Evolutionary conservation across 2,888 invertebrate genomes (phyloP), one percentile per base, ranked within the genome.

Genomic region (Ptilodon capucinus): DNA sequence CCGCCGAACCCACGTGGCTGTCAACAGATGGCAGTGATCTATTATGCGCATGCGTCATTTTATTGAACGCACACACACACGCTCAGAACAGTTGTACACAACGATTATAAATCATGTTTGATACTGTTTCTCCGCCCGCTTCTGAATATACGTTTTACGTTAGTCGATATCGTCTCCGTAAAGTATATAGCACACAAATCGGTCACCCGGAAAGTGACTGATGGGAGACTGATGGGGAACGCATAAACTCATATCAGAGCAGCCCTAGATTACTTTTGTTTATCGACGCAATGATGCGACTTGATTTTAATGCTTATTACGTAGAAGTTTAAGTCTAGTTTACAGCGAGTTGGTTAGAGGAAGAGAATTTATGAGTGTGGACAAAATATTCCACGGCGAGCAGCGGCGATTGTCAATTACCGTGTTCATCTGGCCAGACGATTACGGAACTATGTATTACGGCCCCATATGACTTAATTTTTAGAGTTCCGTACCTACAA

Each of bases 11-110:
- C 75, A 89, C 90, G 89, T 89, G 88, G 76, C 74, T 60, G 76
- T 80, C 87, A 83, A 87, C 87, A 90, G 90, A 89, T 89, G 89
- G 89, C 90, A 73, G 77, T 81, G 72, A 59, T 52, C 23, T 68
- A 65, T 74, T 78, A 60, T 59, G 74, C 89, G 90, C 90, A 89
- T 87, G 90, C 81, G 78, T 71, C 59, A 68, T 52, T 66, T 73
- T 90, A 91, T 91, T 88, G 90, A 90, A 70, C 88, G 79, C 74
- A 68, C 78, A 52, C 81, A 54, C 45, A 78, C 77, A 68, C 64
- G 42, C 46, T 13, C 40, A 18, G 60, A 72, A 69, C 74, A 76
- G 71, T 60, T 46, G 52, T 66, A 56, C 63, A 61, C 55, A 55
- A 59, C 70, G 74, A 80, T 32, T 79, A 81, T 84, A 86, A 86